These are phyloP conservation scores for Muschampia plurimacula DNA, from an alignment of 2,888 invertebrate species.

Conservation along the genomic window DNA sequence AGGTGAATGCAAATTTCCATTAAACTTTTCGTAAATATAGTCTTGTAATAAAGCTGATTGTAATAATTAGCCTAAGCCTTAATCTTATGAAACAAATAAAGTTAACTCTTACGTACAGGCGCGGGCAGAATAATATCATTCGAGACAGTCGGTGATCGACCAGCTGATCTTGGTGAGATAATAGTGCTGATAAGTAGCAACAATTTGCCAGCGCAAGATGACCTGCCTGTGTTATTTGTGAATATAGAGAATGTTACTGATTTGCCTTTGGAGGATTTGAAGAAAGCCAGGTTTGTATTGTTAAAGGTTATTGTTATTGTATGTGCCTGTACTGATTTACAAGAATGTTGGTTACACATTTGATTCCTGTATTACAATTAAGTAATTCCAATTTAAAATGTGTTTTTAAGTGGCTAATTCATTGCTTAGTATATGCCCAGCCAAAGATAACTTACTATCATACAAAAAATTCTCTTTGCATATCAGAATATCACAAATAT, in stretches of 20 bases:
- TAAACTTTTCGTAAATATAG: no score
- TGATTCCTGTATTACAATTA: no score
- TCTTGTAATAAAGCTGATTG: neutral
- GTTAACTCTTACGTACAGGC: constrained; percentile 54
- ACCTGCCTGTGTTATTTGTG: constrained; percentile 68
- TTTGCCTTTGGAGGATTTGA: constrained; percentile 61
- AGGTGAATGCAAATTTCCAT: no score
- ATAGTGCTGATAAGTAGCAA: constrained; percentile 65
- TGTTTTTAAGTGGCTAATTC: no score
- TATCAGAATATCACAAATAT: constrained; percentile 43
- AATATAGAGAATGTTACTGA: constrained; percentile 64
- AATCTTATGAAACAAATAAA: neutral
- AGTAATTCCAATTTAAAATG: no score
- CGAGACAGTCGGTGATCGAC: constrained; percentile 56
- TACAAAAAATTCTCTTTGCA: neutral
- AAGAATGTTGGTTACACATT: neutral
- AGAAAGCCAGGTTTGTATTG: constrained; percentile 55
- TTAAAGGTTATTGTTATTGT: neutral
- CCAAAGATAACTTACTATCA: neutral
- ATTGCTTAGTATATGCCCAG: no score
- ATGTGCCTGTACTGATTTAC: neutral
- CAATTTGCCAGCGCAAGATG: constrained; percentile 72
- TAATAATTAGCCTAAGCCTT: neutral
- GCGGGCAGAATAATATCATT: constrained; percentile 67
- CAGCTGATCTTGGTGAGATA: constrained; percentile 62